Evolutionary conservation across 2,113 vertebrate genomes (phyloP).

Genomic region (Oophaga pumilio): DNA sequence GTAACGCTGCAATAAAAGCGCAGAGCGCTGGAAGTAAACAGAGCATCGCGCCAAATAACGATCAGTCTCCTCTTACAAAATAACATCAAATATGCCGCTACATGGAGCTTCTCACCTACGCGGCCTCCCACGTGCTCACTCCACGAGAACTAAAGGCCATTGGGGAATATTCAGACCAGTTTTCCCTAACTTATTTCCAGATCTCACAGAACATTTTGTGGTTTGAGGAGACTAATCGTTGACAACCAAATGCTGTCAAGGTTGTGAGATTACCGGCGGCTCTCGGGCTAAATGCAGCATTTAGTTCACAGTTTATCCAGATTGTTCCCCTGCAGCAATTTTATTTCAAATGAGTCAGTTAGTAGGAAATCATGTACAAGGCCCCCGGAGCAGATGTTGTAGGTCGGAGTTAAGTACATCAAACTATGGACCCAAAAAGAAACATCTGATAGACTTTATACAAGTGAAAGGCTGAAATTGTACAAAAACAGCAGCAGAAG

Average conservation of each 20-base stretch:
- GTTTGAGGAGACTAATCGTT: slow-evolving; percentile 24
- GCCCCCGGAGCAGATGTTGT: slow-evolving; percentile 64
- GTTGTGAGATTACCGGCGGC: not conserved
- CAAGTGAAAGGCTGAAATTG: not conserved
- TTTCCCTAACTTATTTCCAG: not conserved
- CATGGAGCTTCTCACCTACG: not conserved
- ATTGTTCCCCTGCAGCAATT: slow-evolving; percentile 64
- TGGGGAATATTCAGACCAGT: not conserved
- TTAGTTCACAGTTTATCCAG: slow-evolving; percentile 64
- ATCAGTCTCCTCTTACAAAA: not conserved
- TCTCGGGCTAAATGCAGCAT: slow-evolving; percentile 14
- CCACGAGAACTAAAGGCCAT: slow-evolving; percentile 2
- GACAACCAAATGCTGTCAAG: not conserved
- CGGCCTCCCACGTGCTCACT: not conserved
- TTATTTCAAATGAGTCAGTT: slow-evolving; percentile 68
- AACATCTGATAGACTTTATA: not conserved
- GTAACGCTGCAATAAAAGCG: no score
- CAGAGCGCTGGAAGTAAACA: no score
- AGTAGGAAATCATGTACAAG: slow-evolving; percentile 64
- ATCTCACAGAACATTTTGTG: not conserved
- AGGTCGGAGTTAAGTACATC: slow-evolving; percentile 61
- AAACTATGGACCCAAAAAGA: slow-evolving; percentile 33
- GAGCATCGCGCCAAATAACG: no score
- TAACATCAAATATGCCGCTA: not conserved
- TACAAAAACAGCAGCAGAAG: not conserved